Evolutionary conservation across 2,888 invertebrate species (phyloP), one percentile per base, ranked within the genome.

Genomic region (Anticlea derivata): DNA sequence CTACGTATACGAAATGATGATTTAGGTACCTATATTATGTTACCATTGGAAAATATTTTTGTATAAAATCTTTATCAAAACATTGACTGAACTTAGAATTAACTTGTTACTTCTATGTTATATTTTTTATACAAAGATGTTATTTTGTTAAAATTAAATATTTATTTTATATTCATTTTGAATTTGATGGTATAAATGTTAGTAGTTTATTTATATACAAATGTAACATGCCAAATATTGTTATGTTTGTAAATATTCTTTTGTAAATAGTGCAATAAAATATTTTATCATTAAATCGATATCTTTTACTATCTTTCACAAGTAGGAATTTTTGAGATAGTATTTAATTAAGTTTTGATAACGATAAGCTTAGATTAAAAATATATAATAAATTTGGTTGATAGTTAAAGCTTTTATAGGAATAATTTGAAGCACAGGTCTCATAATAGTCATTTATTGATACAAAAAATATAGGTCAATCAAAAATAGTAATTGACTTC

Each of bases 231-330:
- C 50, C 55, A 55, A 60, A 55, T 50, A 10, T 45, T 6, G 34
- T 50, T 53, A 37, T 51, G 24, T 56, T 52, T 55, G 44, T 38
- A 43, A 50, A 45, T 48, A 50, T 13, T 23, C 5, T 33, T 50
- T 55, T 63, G 61, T 68, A 63, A 55, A 64, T 62, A 58, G 38
- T 35, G 29, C 46, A 58, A 57, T 61, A 62, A 61, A 38, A 47
- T 55, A 50, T 39, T 29, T 45, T 45, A 26, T 35, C 10, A 12
- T n/a, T 24, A 24, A 26, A 34, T 1, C 11, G 26, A 27, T 37
- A 27, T 37, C 24, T 46, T 51, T 35, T 38, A 37, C 7, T 39
- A 47, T 29, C 23, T 34, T 2, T 2, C 2, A 4, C 2, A 17
- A 17, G 4, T 4, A 17, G 17, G n/a, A n/a, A n/a, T n/a, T n/a